phyloP scores from a whole-genome alignment of 2,888 invertebrate species.

The Nephrotoma flavescens region DNA sequence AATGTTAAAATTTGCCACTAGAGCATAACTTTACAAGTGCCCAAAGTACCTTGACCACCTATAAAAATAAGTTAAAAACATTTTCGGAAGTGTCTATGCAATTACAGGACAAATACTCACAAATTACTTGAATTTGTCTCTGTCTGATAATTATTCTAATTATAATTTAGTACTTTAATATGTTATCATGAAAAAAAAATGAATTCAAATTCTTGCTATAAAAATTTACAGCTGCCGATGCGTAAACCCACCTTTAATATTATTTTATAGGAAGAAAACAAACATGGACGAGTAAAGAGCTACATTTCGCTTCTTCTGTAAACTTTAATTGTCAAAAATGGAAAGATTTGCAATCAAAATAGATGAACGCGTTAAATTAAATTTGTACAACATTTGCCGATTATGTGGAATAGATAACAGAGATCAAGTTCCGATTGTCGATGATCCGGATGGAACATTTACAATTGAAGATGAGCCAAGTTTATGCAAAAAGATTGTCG shows the following conservation, averaged over 20 bases:
- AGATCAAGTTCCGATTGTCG: slow-evolving; percentile 22
- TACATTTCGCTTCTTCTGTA: neutral
- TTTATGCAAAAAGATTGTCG: slow-evolving; percentile 24
- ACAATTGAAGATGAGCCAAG: slow-evolving; percentile 22
- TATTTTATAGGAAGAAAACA: slow-evolving; percentile 3
- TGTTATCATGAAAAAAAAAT: too few relatives aligned
- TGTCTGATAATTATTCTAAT: too few relatives aligned
- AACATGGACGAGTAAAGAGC: slow-evolving; percentile 2
- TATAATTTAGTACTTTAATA: too few relatives aligned
- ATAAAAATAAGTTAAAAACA: too few relatives aligned
- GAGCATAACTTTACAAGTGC: too few relatives aligned
- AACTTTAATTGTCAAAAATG: slow-evolving; percentile 15
- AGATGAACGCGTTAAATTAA: slow-evolving; percentile 25
- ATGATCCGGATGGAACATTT: slow-evolving; percentile 14
- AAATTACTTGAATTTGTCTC: too few relatives aligned
- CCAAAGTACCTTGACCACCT: too few relatives aligned
- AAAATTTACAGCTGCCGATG: neutral
- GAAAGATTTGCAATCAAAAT: slow-evolving; percentile 30
- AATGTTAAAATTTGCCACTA: too few relatives aligned
- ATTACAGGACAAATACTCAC: too few relatives aligned
- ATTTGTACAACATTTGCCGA: slow-evolving; percentile 30
- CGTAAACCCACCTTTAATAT: neutral
- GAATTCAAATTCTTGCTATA: neutral
- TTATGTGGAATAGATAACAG: slow-evolving; percentile 31
- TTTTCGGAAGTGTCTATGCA: too few relatives aligned